Percentiles rank a stretch among this genome's conserved stretches.
phyloP scores from a whole-genome alignment of 2,113 vertebrate genomes.

The Gymnobelideus leadbeateri region DNA sequence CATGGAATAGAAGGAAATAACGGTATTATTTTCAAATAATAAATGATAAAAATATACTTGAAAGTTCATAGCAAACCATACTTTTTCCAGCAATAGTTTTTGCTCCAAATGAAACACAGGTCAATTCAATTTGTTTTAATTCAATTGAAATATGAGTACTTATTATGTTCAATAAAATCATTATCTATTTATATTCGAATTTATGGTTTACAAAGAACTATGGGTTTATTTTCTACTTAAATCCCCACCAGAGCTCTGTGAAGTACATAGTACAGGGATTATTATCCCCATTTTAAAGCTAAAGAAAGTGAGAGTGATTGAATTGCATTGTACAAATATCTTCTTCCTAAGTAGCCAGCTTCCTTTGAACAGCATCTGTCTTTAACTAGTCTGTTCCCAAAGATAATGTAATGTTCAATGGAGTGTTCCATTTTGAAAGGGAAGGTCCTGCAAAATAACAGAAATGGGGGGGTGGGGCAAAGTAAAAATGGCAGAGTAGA shows the following conservation, averaged over 20 bases:
- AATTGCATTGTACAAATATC: background rate
- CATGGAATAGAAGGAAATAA: background rate
- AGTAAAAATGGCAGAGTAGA: too few species aligned
- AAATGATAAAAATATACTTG: background rate
- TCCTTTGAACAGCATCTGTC: background rate
- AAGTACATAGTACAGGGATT: background rate
- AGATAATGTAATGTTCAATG: background rate
- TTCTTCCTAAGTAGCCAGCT: background rate
- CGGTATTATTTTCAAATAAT: background rate
- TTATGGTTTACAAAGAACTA: background rate
- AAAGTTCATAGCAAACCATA: background rate
- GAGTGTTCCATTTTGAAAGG: background rate
- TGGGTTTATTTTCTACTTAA: background rate
- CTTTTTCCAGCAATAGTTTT: background rate
- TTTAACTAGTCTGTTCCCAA: background rate
- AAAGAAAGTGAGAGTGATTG: background rate
- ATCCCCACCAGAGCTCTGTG: background rate
- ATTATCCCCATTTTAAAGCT: background rate
- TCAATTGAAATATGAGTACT: background rate
- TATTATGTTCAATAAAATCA: background rate
- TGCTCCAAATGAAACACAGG: background rate
- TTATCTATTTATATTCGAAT: background rate
- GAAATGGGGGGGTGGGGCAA: background rate
- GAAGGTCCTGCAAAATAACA: background rate
- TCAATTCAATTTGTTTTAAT: background rate